Evolutionary conservation across 2,113 vertebrate species (phyloP).

Genomic region (Promerops cafer): DNA sequence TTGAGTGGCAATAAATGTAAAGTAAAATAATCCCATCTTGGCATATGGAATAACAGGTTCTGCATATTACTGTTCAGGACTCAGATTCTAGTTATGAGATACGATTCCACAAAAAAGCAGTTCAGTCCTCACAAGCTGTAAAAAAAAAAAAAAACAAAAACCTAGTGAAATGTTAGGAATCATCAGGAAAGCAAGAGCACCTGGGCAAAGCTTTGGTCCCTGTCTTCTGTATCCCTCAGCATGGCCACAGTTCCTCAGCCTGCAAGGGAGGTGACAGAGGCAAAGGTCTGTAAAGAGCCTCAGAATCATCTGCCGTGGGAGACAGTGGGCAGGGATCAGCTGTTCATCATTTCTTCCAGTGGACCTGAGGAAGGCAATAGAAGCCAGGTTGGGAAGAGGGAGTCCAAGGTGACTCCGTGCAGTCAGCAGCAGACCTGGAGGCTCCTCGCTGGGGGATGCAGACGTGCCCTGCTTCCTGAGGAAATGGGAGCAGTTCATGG

Average conservation of each 20-base stretch:
- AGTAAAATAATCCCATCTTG: not conserved
- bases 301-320: not conserved
- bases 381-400: not conserved
- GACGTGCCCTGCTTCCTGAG: not conserved
- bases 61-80: not conserved
- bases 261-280: not conserved
- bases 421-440: not conserved
- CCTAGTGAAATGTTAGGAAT: not conserved
- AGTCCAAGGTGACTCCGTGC: not conserved
- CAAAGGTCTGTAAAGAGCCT: not conserved
- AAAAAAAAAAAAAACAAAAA: not conserved
- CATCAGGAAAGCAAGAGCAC: not conserved
- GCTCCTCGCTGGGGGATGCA: not conserved
- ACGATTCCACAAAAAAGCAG: accelerated
- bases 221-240: not conserved
- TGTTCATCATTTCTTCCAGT: not conserved
- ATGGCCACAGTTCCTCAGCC: not conserved
- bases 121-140: not conserved
- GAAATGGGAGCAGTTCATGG: not conserved
- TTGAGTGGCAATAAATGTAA: not conserved
- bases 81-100: not conserved
- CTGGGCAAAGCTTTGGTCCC: not conserved
- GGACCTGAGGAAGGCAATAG: not conserved
- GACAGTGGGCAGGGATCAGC: not conserved
- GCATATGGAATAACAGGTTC: not conserved